A percentile compares a stretch with the other conserved stretches of the same genome.
Evolutionary conservation across 2,888 invertebrate species (phyloP).

Genomic region (Mythimna albipuncta): DNA sequence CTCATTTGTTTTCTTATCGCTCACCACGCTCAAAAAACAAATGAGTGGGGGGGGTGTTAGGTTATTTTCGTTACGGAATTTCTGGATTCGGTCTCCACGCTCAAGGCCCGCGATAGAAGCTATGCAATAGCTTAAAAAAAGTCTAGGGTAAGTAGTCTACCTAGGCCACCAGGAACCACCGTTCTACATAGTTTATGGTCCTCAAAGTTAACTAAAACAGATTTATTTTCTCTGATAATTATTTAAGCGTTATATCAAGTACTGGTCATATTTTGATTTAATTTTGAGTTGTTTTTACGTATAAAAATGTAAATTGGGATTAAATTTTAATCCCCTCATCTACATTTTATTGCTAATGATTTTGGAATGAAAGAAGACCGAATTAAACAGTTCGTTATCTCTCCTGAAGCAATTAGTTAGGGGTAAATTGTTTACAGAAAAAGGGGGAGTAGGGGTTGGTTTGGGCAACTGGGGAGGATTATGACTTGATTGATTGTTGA

Average conservation of each 20-base stretch:
- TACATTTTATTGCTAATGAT: constrained; percentile 60
- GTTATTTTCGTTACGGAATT: no score
- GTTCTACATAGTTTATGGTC: no score
- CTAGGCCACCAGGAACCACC: no score
- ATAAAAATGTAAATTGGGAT: constrained; percentile 52
- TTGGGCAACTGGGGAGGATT: neutral
- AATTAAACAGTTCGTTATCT: constrained; percentile 54
- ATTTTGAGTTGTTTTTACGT: constrained; percentile 29
- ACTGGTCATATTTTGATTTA: constrained; percentile 45
- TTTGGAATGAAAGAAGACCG: constrained; percentile 55
- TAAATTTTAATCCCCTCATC: constrained; percentile 59
- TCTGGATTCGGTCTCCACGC: no score
- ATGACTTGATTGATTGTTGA: neutral
- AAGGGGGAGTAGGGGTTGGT: neutral
- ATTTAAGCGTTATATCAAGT: constrained; percentile 12
- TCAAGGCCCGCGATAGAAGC: no score
- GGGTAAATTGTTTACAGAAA: constrained; percentile 8
- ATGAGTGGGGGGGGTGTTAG: no score
- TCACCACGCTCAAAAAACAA: no score
- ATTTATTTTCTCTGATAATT: constrained; percentile 9
- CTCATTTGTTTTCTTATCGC: no score
- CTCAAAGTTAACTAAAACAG: no score
- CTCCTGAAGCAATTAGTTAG: constrained; percentile 27
- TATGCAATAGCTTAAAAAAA: no score
- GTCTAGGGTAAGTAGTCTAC: no score